These are phyloP conservation scores for Pogonomyrmex californicus DNA, from an alignment of 1,140 invertebrate genomes.

Conservation along the genomic window DNA sequence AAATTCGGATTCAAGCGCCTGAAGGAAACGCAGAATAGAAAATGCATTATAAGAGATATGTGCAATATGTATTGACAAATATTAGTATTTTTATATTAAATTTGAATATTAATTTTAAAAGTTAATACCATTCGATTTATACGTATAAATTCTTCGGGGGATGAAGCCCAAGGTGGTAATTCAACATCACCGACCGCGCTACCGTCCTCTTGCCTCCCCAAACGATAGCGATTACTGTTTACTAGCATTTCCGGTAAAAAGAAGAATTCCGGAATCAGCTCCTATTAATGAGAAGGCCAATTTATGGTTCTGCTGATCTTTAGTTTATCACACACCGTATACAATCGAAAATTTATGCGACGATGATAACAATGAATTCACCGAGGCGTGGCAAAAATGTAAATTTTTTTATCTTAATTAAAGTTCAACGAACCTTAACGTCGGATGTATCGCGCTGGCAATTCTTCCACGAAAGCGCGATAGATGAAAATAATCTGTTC, in stretches of 20 bases:
- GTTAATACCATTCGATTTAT: slow-evolving; percentile 96
- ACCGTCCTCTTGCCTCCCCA: slow-evolving; percentile 96
- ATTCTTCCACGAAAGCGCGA: slow-evolving; percentile 98
- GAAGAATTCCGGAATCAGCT: slow-evolving; percentile 99
- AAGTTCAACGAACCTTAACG: slow-evolving; percentile 93
- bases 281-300: slow-evolving; percentile 87
- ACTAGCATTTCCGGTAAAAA: slow-evolving; percentile 99
- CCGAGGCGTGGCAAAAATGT: slow-evolving; percentile 28
- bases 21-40: slow-evolving; percentile 21
- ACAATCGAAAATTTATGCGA: slow-evolving; percentile 23
- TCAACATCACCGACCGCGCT: slow-evolving; percentile 94
- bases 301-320: background rate
- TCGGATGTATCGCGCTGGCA: slow-evolving; percentile 99
- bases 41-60: slow-evolving; percentile 51
- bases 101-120: slow-evolving; percentile 22
- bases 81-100: slow-evolving; percentile 23
- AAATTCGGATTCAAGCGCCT: slow-evolving; percentile 99
- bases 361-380: background rate
- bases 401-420: slow-evolving; percentile 60
- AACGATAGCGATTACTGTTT: slow-evolving; percentile 95
- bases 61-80: slow-evolving; percentile 52
- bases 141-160: slow-evolving; percentile 98
- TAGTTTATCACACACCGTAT: background rate
- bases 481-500: slow-evolving; percentile 97
- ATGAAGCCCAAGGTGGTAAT: slow-evolving; percentile 98